These are phyloP conservation scores for Lathamus discolor DNA, from an alignment of 2,113 vertebrate genomes.

Conservation along the genomic window DNA sequence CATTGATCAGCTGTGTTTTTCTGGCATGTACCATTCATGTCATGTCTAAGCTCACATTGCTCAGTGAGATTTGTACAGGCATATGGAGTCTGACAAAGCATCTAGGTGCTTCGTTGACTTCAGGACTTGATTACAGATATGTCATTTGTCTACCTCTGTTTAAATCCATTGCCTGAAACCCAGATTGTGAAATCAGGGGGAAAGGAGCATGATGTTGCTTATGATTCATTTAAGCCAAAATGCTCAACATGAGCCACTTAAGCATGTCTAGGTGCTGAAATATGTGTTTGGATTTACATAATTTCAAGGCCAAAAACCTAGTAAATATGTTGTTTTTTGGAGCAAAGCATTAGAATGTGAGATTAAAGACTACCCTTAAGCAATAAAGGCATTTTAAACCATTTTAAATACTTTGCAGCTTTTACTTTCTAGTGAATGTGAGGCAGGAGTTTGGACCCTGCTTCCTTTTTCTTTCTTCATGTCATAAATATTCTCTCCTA, in stretches of 20 bases:
- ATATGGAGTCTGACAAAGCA: background rate
- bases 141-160: background rate
- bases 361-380: background rate
- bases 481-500: conserved; percentile 21
- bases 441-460: background rate
- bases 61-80: background rate
- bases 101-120: background rate
- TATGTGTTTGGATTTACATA: background rate
- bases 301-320: background rate
- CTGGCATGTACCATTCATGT: fast-evolving
- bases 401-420: background rate
- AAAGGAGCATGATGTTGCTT: background rate
- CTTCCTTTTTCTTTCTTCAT: background rate
- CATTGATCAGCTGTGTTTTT: background rate
- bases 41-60: fast-evolving
- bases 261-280: background rate
- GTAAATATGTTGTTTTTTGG: background rate
- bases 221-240: background rate
- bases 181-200: background rate
- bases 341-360: background rate
- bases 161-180: background rate
- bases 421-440: background rate
- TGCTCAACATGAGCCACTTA: background rate
- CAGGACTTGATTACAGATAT: fast-evolving
- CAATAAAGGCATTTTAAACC: background rate